phyloP scores from a whole-genome alignment of 2,888 invertebrate genomes.

The Drosophila stalkeri region DNA sequence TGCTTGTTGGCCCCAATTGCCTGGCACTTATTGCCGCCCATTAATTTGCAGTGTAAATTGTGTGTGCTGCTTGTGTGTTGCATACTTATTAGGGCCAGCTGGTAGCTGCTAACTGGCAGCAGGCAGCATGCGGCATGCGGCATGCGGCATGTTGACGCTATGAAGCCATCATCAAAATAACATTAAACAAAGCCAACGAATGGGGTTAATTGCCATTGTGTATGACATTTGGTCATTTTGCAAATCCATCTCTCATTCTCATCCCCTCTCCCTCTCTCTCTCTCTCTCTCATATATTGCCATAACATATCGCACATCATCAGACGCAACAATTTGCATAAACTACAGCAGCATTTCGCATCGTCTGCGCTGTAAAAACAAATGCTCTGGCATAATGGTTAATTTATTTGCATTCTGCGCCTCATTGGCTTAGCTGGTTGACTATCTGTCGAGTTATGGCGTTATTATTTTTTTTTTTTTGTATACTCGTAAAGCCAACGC shows the following conservation, averaged over 20 bases:
- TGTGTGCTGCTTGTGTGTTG: conserved; percentile 44
- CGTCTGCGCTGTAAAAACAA: conserved; percentile 64
- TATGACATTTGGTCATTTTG: conserved; percentile 64
- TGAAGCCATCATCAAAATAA: conserved; percentile 49
- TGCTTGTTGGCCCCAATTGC: conserved; percentile 18
- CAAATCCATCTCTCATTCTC: neutral
- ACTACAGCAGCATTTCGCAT: conserved; percentile 24
- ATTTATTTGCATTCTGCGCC: conserved; percentile 50
- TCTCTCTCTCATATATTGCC: neutral
- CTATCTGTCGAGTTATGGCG: conserved; percentile 50
- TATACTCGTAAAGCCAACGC: conserved; percentile 40
- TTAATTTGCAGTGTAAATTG: conserved; percentile 68
- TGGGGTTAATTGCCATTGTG: conserved; percentile 76
- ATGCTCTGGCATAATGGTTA: conserved; percentile 62
- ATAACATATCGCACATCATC: conserved; percentile 57
- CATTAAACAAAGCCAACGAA: conserved; percentile 63
- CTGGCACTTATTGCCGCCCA: conserved; percentile 45
- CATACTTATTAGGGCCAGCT: conserved; percentile 56
- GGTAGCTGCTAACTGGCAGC: neutral
- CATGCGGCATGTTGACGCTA: conserved; percentile 23
- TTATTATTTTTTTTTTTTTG: conserved; percentile 22
- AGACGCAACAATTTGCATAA: conserved; percentile 69
- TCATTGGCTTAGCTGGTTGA: conserved; percentile 13
- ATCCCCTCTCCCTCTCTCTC: neutral
- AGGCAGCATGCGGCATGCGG: conserved; percentile 1